Percentiles rank a stretch among this genome's conserved stretches.
Evolutionary conservation across 2,888 invertebrate species (phyloP).

Genomic region (Hydropsyche betteni): DNA sequence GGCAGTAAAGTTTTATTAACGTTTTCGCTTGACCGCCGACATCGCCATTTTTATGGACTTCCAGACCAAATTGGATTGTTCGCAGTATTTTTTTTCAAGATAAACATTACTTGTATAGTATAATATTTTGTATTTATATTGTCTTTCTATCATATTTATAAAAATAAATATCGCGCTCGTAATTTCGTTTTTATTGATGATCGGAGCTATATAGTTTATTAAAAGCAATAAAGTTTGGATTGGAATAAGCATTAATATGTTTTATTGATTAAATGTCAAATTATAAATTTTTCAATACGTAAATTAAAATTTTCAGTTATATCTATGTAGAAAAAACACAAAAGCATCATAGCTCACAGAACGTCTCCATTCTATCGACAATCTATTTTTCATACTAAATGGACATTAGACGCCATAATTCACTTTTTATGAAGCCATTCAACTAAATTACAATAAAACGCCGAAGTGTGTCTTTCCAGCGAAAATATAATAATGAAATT

Average conservation of each 20-base stretch:
- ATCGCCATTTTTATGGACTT: conserved; percentile 12
- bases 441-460: conserved; percentile 32
- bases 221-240: background rate
- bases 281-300: background rate
- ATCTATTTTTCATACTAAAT: conserved; percentile 33
- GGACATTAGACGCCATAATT: conserved; percentile 28
- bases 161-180: background rate
- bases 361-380: background rate
- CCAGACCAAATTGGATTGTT: conserved; percentile 24
- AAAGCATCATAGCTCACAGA: too few relatives aligned
- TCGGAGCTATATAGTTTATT: background rate
- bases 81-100: conserved; percentile 1
- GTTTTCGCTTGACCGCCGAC: conserved; percentile 28
- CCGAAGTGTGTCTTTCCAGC: background rate
- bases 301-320: background rate
- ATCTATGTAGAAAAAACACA: background rate
- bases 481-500: background rate
- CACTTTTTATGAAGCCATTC: conserved; percentile 34
- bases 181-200: background rate
- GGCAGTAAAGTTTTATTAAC: conserved; percentile 25
- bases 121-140: too few relatives aligned
- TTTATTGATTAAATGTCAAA: background rate
- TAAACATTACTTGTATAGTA: too few relatives aligned
- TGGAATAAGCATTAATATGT: background rate
- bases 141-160: background rate